Evolutionary conservation across 2,888 invertebrate species (phyloP), one percentile per base, ranked within the genome.

Genomic region (Eilema sororculum): DNA sequence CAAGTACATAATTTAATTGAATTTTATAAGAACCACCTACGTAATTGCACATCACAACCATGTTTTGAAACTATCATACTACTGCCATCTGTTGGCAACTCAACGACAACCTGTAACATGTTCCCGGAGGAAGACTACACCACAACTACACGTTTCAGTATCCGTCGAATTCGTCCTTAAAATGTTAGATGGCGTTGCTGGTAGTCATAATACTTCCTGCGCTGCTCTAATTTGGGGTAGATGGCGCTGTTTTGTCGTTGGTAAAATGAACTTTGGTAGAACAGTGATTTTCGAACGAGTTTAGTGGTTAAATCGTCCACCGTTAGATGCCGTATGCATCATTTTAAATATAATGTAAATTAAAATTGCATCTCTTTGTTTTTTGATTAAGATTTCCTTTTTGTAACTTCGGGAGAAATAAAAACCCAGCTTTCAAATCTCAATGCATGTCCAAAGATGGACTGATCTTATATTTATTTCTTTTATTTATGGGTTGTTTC

Each of bases 41-140:
- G 73, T 76, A 75, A 28, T 68, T 85, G 78, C 84, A 85, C 86
- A 88, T 91, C 89, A 90, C 88, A 91, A 88, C 86, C 68, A 67
- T 76, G 81, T 85, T 85, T 84, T 79, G 33, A 77, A 72, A 72
- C 65, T 68, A 75, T 62, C 67, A 56, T 79, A 71, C 71, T 79
- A 87, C 74, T 88, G 93, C 92, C 93, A 92, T 91, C 93, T 93
- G 71, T 87, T 82, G 82, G 69, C 67, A 65, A 67, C 25, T 69
- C 46, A 64, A 57, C 69, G 77, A 77, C 81, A 80, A 79, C 67
- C 67, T 24, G 16, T 71, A 70, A 67, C 33, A 71, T 71, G 79
- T 69, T 84, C 83, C 85, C 73, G 71, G 68, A 72, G 84, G 83
- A 86, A 65, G 59, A 67, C 58, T 20, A 69, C 37, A 30, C 33